Evolutionary conservation across 2,888 invertebrate genomes (phyloP), one percentile per base, ranked within the genome.

Genomic region (Emmelina monodactyla): DNA sequence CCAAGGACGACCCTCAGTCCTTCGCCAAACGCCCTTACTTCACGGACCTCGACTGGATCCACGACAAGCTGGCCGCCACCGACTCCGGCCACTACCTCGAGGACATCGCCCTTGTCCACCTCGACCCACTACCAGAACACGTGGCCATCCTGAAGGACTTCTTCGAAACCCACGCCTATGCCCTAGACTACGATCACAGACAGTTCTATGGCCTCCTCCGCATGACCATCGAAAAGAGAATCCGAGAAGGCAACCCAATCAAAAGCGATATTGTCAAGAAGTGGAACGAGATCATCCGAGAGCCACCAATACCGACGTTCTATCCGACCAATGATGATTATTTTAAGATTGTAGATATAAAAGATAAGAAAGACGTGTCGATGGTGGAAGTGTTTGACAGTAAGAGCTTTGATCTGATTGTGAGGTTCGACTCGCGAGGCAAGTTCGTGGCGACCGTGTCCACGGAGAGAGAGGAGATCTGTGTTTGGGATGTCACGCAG

Each of bases 151-250:
- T 91, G 2, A 84, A 85, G 51, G 85, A 88, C 43, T 85, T 90
- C 40, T 81, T 94, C 39, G 87, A 88, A 63, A 80, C 83, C 1
- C 86, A 89, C 49, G 84, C 88, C 3, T 84, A 84, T 51, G 88
- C 90, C 11, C 69, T 94, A 35, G 87, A 87, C 51, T 89, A 90
- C 49, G 93, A 94, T 60, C 91, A 91, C 19, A 82, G 87, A 51
- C 94, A 94, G 64, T 87, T 94, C 51, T 91, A 88, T 50, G 86
- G 92, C 2, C 85, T 92, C 42, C 43, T 81, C 1, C 45, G 71
- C 41, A 55, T 57, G 31, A 69, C 66, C 0, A 58, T 79, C 50
- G 75, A 78, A 53, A 70, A 66, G 35, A 48, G 67, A 25, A 55
- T 67, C 15, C 47, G 72, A 7, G 67, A 71, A 28, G 71, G 70